These are phyloP conservation scores for Misgurnus anguillicaudatus DNA, from an alignment of 2,113 vertebrate genomes.

Conservation along the genomic window DNA sequence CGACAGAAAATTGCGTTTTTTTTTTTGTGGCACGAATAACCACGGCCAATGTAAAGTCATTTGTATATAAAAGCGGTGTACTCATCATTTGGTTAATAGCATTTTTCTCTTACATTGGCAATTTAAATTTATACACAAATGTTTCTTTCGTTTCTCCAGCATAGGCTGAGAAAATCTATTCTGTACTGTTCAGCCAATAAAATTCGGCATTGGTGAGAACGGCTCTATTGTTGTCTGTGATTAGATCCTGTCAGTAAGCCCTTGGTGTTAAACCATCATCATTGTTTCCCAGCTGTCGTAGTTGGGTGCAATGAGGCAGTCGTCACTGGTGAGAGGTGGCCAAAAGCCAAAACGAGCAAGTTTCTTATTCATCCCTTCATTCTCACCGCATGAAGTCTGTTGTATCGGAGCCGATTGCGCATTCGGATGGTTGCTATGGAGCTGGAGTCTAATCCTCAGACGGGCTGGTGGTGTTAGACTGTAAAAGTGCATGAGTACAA, in stretches of 20 bases:
- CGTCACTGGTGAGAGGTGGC: constrained; percentile 35
- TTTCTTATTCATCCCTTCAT: constrained; percentile 36
- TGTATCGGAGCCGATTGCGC: constrained; percentile 18
- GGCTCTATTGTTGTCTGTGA: constrained; percentile 45
- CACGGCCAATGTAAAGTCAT: no score
- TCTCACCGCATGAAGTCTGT: not conserved
- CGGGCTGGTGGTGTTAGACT: constrained; percentile 37
- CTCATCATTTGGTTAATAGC: no score
- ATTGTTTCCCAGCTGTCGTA: constrained; percentile 50
- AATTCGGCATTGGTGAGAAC: constrained; percentile 31
- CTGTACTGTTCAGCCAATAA: not conserved
- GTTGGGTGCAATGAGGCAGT: constrained; percentile 32
- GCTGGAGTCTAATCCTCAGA: constrained; percentile 42
- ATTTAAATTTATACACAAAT: not conserved
- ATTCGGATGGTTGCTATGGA: constrained; percentile 30
- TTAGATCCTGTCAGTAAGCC: constrained; percentile 51
- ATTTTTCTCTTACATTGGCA: not conserved
- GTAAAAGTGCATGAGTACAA: constrained; percentile 12
- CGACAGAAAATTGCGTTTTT: no score
- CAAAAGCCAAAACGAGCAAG: constrained; percentile 34
- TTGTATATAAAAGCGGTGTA: no score
- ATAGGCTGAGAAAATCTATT: constrained; percentile 1
- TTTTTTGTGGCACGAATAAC: no score
- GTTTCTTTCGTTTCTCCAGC: not conserved
- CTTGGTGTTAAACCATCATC: constrained; percentile 50